Evolutionary conservation across 2,113 vertebrate genomes (phyloP), one percentile per base, ranked within the genome.

Genomic region (Marcusenius ussheri): DNA sequence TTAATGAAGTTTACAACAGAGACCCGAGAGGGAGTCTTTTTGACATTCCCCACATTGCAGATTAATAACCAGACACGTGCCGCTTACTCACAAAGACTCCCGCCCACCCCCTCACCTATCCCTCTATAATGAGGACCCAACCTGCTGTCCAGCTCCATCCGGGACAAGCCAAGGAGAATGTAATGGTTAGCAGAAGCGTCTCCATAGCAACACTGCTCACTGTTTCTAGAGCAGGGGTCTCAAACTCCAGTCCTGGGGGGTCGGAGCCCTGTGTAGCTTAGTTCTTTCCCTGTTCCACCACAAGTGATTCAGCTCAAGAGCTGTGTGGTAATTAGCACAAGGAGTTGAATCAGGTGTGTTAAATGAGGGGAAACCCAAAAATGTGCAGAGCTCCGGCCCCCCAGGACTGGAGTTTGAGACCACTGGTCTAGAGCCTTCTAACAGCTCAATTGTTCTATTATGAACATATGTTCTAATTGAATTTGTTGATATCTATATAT

Each of bases 1-100:
- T 35, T 80, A 80, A 80, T 80, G 35, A 80, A 80, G 31, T 80
- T 80, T 80, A 80, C 74, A 80, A 80, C 35, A 80, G 74, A 80
- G 74, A 80, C 31, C 35, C 74, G 4, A 19, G 74, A 80, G 74
- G 74, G 74, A 80, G 17, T 15, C 31, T 39, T 80, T 42, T 80
- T 39, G 74, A 80, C n/a, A 70, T 70, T 70, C 62, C 62, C 62
- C n/a, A 70, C 62, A 70, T 70, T 31, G 17, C 74, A 15, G 74
- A 42, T 80, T 80, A 80, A 80, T 80, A 80, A 80, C 31, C 74
- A 80, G 31, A 13, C 74, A 80, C 35, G 11, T 77, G 31, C 31
- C 15, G 74, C 31, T 39, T 42, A 80, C 74, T 39, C 74, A 42
- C 74, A 80, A 39, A 80, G 74, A 17, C 74, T 19, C 74, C 7